Percentiles rank a stretch among this genome's conserved stretches.
Conservation (phyloP, 2,113 vertebrate genomes). For the Megatriorchis doriae region DNA sequence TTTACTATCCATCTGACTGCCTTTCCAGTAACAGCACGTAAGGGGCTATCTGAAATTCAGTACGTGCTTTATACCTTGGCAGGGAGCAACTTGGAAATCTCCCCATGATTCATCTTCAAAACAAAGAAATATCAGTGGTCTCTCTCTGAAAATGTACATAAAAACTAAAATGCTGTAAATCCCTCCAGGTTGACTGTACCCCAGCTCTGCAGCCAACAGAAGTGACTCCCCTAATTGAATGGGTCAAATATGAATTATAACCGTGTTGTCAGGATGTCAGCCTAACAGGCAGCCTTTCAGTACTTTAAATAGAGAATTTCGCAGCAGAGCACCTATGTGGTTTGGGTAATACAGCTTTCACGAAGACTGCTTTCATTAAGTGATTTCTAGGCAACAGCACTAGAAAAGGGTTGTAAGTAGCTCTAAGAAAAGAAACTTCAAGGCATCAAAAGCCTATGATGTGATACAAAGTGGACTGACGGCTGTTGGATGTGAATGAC, state of each 20-base stretch:
- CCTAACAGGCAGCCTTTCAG: constrained; percentile 15
- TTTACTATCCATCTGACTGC: background rate
- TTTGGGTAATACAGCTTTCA: background rate
- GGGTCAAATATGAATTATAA: background rate
- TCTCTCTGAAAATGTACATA: background rate
- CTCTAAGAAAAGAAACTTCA: constrained; percentile 30
- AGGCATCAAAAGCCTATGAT: background rate
- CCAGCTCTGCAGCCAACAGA: background rate
- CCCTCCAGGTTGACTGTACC: background rate
- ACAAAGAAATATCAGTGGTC: background rate
- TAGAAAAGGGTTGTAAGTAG: background rate
- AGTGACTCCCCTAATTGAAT: background rate
- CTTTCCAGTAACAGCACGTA: background rate
- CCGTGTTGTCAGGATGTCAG: background rate
- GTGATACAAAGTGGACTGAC: background rate
- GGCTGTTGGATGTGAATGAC: background rate
- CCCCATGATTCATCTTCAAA: background rate
- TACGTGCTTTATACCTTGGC: background rate
- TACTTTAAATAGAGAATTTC: constrained; percentile 16
- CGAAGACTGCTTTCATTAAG: background rate
- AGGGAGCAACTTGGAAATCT: background rate
- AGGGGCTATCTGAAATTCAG: background rate
- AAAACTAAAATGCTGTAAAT: background rate
- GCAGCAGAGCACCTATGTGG: background rate
- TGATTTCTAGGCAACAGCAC: constrained; percentile 39